Conservation (phyloP, 1,140 invertebrate species). For the Heliothis subflexa region DNA sequence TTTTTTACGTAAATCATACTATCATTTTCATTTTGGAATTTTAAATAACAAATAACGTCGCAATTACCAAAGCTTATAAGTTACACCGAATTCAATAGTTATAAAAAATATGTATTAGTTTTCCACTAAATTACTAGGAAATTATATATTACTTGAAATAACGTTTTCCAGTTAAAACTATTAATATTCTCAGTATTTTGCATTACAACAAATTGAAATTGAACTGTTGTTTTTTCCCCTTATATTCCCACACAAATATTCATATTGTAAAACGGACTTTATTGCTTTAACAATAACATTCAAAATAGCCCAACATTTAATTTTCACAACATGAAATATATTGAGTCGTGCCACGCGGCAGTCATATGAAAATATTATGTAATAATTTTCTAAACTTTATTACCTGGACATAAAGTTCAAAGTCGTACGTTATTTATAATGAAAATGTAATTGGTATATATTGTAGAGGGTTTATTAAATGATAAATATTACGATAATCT, state of each 20-base stretch:
- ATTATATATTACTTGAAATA: background rate
- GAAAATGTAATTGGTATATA: conserved; percentile 25
- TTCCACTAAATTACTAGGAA: no score
- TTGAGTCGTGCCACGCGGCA: conserved; percentile 25
- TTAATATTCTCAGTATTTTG: background rate
- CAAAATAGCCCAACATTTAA: conserved; percentile 24
- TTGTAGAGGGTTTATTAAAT: conserved; percentile 26
- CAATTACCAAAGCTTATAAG: no score
- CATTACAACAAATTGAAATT: conserved; percentile 22
- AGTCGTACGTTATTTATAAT: conserved; percentile 32
- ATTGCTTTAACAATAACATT: background rate
- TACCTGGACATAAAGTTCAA: conserved; percentile 28
- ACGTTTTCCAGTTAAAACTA: background rate
- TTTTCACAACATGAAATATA: conserved; percentile 37
- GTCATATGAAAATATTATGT: conserved; percentile 31
- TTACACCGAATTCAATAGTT: no score
- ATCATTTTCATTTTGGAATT: no score
- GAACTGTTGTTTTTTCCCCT: conserved; percentile 10
- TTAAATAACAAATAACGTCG: no score
- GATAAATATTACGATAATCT: conserved; percentile 7
- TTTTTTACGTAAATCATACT: no score
- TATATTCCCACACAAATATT: conserved; percentile 9
- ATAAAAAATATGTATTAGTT: no score
- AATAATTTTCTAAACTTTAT: conserved; percentile 40
- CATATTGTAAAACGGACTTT: background rate